Evolutionary conservation across 2,888 invertebrate species (phyloP).

Genomic region (Argyra leucocephala): DNA sequence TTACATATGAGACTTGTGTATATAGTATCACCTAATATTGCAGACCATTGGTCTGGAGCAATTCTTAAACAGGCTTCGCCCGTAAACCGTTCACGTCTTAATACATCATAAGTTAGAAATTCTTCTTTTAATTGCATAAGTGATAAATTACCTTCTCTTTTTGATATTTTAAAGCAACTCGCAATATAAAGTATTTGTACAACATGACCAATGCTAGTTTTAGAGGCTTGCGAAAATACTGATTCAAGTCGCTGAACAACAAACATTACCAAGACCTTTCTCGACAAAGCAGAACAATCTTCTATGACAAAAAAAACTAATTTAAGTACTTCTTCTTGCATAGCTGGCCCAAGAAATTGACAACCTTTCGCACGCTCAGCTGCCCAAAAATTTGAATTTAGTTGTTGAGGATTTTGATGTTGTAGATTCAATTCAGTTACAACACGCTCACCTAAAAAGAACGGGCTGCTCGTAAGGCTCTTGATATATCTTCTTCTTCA

Average conservation of each 20-base stretch:
- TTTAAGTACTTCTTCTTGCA: constrained; percentile 97
- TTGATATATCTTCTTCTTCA: constrained; percentile 75
- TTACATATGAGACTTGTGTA: constrained; percentile 97
- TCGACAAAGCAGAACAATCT: constrained; percentile 86
- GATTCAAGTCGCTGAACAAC: constrained; percentile 94
- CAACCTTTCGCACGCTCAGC: constrained; percentile 94
- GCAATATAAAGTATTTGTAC: constrained; percentile 95
- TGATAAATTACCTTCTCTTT: constrained; percentile 92
- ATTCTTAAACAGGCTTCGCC: constrained; percentile 93
- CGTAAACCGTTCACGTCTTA: constrained; percentile 92
- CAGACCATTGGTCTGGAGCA: constrained; percentile 97
- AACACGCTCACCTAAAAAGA: constrained; percentile 89
- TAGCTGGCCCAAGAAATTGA: constrained; percentile 95
- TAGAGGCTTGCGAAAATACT: constrained; percentile 92
- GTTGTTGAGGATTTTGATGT: constrained; percentile 92
- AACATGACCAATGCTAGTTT: constrained; percentile 98
- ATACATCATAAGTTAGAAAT: constrained; percentile 85
- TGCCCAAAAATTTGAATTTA: constrained; percentile 90
- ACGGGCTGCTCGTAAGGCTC: constrained; percentile 72
- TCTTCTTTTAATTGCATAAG: constrained; percentile 97
- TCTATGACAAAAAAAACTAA: constrained; percentile 87
- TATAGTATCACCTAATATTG: constrained; percentile 84
- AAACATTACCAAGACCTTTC: constrained; percentile 95
- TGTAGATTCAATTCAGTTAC: constrained; percentile 88
- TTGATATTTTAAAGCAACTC: constrained; percentile 96